These are phyloP conservation scores for Apostichopus leukothele DNA, from an alignment of 53 echinoderm and acorn worm genomes.

Conservation along the genomic window DNA sequence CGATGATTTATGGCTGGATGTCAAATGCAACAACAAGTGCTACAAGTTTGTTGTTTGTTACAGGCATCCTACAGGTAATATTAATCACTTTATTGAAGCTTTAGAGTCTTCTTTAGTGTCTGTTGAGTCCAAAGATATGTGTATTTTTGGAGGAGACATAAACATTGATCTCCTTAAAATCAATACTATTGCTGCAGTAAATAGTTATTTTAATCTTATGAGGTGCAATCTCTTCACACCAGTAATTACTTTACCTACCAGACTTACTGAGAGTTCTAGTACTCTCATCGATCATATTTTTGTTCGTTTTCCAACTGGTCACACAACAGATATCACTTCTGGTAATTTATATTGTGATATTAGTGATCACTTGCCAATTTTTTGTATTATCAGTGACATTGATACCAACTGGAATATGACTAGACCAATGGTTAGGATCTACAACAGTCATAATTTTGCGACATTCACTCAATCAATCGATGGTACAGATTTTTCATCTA, in stretches of 20 bases:
- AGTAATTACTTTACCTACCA: slow-evolving; percentile 7
- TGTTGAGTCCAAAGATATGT: too few relatives aligned
- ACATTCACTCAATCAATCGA: slow-evolving; percentile 13
- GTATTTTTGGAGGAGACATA: too few relatives aligned
- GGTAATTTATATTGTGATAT: slow-evolving; percentile 7
- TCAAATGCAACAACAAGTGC: too few relatives aligned
- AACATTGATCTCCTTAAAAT: too few relatives aligned
- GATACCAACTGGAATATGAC: background rate
- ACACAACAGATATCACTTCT: background rate
- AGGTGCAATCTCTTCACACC: background rate
- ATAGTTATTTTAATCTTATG: too few relatives aligned
- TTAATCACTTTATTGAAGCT: too few relatives aligned
- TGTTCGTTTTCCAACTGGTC: background rate
- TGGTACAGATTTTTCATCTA: background rate
- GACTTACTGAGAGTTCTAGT: too few relatives aligned
- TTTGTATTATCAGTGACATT: slow-evolving; percentile 13
- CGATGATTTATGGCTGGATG: too few relatives aligned
- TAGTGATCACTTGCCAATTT: slow-evolving; percentile 17
- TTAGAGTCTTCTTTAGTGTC: too few relatives aligned
- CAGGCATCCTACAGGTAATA: too few relatives aligned
- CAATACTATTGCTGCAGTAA: too few relatives aligned
- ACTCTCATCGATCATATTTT: slow-evolving; percentile 25
- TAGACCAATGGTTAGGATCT: background rate
- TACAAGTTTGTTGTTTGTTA: too few relatives aligned
- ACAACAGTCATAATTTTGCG: background rate